phyloP scores from a whole-genome alignment of 1,140 invertebrate genomes.

The Drosophila mayri region DNA sequence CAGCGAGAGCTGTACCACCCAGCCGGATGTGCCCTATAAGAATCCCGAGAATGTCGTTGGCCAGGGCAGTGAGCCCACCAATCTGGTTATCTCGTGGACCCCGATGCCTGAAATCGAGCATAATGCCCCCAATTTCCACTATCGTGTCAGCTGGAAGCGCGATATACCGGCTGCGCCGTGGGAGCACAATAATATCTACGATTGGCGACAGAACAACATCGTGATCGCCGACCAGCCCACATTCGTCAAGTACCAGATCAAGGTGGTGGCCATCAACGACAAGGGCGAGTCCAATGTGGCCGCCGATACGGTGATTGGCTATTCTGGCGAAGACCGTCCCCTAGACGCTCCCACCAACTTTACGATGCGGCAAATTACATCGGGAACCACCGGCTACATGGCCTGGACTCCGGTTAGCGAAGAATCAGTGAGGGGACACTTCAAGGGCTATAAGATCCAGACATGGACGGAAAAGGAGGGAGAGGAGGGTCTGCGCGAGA shows the following conservation, averaged over 20 bases:
- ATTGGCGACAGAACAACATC: constrained; percentile 90
- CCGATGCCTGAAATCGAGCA: constrained; percentile 98
- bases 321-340: constrained; percentile 97
- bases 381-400: constrained; percentile 91
- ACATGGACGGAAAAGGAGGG: constrained; percentile 95
- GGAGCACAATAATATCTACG: constrained; percentile 89
- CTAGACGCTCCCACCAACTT: constrained; percentile 94
- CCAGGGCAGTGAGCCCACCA: constrained; percentile 93
- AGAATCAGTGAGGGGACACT: constrained; percentile 94
- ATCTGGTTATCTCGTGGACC: constrained; percentile 98
- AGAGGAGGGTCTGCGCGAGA: constrained; percentile 91
- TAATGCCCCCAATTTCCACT: constrained; percentile 96
- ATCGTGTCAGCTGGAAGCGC: constrained; percentile 94
- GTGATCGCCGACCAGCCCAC: constrained; percentile 94
- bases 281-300: constrained; percentile 94
- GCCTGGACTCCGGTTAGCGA: constrained; percentile 92
- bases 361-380: constrained; percentile 90
- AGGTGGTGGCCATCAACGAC: constrained; percentile 96
- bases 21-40: constrained; percentile 94
- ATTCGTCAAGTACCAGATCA: constrained; percentile 95
- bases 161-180: constrained; percentile 91
- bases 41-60: constrained; percentile 98
- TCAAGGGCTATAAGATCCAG: constrained; percentile 97
- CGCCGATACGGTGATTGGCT: constrained; percentile 93
- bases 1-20: constrained; percentile 93